These are phyloP conservation scores for Dryobota labecula DNA, from an alignment of 2,888 invertebrate species.

Conservation along the genomic window DNA sequence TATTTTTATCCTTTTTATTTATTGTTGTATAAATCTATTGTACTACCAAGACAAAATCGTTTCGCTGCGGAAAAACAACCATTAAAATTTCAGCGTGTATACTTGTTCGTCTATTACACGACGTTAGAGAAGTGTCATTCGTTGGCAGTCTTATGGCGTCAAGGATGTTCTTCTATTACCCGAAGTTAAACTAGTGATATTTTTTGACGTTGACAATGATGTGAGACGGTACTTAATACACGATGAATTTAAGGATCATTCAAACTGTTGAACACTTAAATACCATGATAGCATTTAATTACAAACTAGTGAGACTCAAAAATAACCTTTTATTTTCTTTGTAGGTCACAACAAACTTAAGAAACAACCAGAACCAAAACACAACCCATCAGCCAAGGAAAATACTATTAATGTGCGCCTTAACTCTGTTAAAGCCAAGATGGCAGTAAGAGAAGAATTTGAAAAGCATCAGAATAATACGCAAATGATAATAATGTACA, in stretches of 20 bases:
- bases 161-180: neutral
- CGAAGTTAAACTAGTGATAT: neutral
- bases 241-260: neutral
- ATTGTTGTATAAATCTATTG: too few species aligned
- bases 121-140: neutral
- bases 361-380: conserved; percentile 22
- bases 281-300: neutral
- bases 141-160: too few species aligned
- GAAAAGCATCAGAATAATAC: conserved; percentile 75
- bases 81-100: too few species aligned
- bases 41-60: too few species aligned
- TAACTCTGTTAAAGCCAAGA: conserved; percentile 18
- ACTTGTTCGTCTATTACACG: neutral
- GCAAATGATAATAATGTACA: conserved; percentile 71
- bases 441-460: conserved; percentile 56
- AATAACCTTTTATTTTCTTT: conserved; percentile 44
- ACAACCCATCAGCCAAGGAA: conserved; percentile 4
- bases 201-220: neutral
- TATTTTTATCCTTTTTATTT: too few species aligned
- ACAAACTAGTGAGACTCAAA: neutral
- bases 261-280: neutral
- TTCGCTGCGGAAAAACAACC: too few species aligned
- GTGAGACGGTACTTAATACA: neutral
- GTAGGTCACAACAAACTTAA: conserved; percentile 32
- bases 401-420: neutral